phyloP scores from a whole-genome alignment of 2,113 vertebrate genomes.

The Pseudopipra pipra region DNA sequence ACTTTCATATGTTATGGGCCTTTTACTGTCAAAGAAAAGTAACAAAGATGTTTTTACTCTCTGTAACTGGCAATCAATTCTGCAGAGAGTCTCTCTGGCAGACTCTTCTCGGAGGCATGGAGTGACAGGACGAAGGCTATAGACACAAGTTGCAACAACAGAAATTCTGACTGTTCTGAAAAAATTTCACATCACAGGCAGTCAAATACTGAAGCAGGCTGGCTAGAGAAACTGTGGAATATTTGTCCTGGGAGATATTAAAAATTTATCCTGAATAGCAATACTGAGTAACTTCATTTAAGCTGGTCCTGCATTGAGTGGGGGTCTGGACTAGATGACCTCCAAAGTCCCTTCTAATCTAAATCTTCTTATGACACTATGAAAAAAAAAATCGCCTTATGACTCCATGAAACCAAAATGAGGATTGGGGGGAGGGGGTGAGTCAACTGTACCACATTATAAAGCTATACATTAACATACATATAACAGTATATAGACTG shows the following conservation, averaged over 20 bases:
- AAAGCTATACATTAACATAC: neutral
- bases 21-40: neutral
- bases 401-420: neutral
- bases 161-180: neutral
- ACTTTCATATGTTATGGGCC: neutral
- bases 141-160: neutral
- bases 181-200: neutral
- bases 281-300: neutral
- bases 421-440: neutral
- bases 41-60: neutral
- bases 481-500: neutral
- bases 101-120: neutral
- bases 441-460: neutral
- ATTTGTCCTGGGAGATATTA: neutral
- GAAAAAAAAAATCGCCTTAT: neutral
- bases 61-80: neutral
- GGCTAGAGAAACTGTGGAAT: neutral
- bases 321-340: neutral
- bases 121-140: neutral
- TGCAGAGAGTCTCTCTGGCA: neutral
- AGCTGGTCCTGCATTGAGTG: neutral
- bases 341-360: neutral
- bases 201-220: neutral
- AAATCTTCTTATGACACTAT: neutral
- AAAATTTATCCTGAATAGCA: neutral